Evolutionary conservation across 2,888 invertebrate genomes (phyloP).

Genomic region (Ditula angustiorana): DNA sequence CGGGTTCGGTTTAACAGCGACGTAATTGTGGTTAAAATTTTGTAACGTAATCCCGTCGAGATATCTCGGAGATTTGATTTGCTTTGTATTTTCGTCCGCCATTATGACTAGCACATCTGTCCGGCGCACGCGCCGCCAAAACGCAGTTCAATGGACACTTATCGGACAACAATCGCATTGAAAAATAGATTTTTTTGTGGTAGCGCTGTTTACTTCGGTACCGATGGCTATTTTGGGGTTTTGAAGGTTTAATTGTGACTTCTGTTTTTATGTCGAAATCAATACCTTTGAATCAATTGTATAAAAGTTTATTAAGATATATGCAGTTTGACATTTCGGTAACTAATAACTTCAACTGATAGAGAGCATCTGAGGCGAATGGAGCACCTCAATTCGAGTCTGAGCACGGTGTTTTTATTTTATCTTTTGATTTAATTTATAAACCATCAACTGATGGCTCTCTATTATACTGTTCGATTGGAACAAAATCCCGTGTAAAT

Average conservation of each 20-base stretch:
- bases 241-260: conserved; percentile 46
- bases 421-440: too few species aligned
- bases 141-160: conserved; percentile 67
- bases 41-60: conserved; percentile 79
- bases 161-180: conserved; percentile 61
- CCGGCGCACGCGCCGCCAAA: conserved; percentile 75
- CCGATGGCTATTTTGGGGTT: conserved; percentile 30
- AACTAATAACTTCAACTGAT: too few species aligned
- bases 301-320: background rate
- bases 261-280: conserved; percentile 43
- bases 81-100: conserved; percentile 76
- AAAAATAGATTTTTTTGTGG: conserved; percentile 58
- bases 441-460: too few species aligned
- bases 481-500: too few species aligned
- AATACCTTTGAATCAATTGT: background rate
- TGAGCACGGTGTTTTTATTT: too few species aligned
- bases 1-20: conserved; percentile 65
- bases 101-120: conserved; percentile 78
- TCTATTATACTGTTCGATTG: too few species aligned
- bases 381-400: too few species aligned
- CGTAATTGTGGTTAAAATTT: conserved; percentile 77
- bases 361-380: too few species aligned
- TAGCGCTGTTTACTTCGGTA: conserved; percentile 49
- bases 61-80: conserved; percentile 78
- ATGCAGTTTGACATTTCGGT: too few species aligned